Evolutionary conservation across 2,888 invertebrate species (phyloP).

Genomic region (Chirona hameri): DNA sequence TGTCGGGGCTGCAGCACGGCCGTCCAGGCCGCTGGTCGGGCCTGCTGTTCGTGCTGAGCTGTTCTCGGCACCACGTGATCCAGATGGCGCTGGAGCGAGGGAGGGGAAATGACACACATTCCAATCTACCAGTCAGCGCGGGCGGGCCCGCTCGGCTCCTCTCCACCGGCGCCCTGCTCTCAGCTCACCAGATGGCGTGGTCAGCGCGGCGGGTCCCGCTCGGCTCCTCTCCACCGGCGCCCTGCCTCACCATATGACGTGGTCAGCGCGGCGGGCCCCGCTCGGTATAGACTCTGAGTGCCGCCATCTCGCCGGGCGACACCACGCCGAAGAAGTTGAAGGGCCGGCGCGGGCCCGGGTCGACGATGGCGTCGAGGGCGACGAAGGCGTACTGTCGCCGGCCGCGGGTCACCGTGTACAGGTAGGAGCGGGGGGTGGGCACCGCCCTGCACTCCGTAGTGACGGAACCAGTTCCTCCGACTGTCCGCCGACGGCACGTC

Average conservation of each 20-base stretch:
- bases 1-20: too few species aligned
- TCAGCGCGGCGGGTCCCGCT: too few species aligned
- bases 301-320: conserved; percentile 56
- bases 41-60: not conserved
- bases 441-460: conserved; percentile 74
- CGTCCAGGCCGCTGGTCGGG: not conserved
- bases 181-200: too few species aligned
- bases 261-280: not conserved
- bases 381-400: conserved; percentile 71
- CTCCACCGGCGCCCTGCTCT: too few species aligned
- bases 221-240: not conserved
- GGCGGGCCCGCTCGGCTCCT: too few species aligned
- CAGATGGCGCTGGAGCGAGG: too few species aligned
- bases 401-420: conserved; percentile 59
- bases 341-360: conserved; percentile 79
- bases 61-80: too few species aligned
- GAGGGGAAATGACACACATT: too few species aligned
- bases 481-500: conserved; percentile 68
- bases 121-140: too few species aligned
- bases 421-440: conserved; percentile 67
- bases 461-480: conserved; percentile 68
- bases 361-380: conserved; percentile 79
- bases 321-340: conserved; percentile 85
- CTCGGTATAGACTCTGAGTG: conserved; percentile 47
- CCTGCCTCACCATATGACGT: not conserved